Evolutionary conservation across 2,888 invertebrate species (phyloP).

Genomic region (Spatulosminthurus flaviceps): DNA sequence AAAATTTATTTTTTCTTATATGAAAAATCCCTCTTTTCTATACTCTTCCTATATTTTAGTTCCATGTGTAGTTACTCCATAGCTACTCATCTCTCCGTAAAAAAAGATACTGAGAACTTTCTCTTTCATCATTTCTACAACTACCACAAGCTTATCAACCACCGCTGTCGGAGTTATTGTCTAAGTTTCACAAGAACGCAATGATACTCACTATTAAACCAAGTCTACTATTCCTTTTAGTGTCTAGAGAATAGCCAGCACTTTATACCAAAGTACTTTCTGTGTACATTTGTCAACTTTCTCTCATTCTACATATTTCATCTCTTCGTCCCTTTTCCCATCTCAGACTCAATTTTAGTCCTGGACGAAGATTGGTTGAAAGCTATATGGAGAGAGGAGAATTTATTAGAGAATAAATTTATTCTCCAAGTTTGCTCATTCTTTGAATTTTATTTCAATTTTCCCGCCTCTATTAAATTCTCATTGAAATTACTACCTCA

Average conservation of each 20-base stretch:
- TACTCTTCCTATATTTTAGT: no score
- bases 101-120: background rate
- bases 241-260: background rate
- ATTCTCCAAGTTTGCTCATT: background rate
- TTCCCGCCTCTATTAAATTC: background rate
- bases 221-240: background rate
- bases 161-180: background rate
- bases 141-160: background rate
- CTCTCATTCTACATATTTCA: background rate
- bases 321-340: background rate
- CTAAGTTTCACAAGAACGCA: background rate
- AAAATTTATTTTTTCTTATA: no score
- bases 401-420: background rate
- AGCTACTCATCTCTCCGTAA: no score
- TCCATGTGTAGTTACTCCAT: no score
- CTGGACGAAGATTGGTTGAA: background rate
- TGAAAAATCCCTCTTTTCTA: no score
- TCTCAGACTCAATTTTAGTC: background rate
- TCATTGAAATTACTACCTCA: background rate
- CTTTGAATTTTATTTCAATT: background rate
- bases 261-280: background rate
- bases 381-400: no score
- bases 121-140: background rate
- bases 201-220: background rate
- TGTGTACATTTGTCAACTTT: conserved; percentile 12